A percentile compares a stretch with the other conserved stretches of the same genome.
These are phyloP conservation scores for Trichonephila clavipes DNA, from an alignment of 1,140 invertebrate species.

Conservation along the genomic window DNA sequence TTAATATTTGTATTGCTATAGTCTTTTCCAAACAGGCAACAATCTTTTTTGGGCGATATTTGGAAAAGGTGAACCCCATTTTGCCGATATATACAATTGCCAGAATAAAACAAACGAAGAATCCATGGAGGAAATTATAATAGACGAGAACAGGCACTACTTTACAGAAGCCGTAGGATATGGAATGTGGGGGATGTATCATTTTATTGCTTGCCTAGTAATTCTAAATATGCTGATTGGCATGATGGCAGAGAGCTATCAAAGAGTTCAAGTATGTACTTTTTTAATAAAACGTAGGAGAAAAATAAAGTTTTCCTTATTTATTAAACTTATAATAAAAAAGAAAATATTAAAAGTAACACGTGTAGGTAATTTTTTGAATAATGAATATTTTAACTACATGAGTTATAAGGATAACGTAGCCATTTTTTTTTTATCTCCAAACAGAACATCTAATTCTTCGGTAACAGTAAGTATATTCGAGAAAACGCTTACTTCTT, in stretches of 20 bases:
- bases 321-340: too few species aligned
- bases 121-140: slow-evolving; percentile 13
- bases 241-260: slow-evolving; percentile 88
- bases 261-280: slow-evolving; percentile 83
- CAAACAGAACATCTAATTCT: too few species aligned
- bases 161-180: slow-evolving; percentile 85
- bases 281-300: too few species aligned
- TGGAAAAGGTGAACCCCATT: slow-evolving; percentile 86
- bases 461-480: too few species aligned
- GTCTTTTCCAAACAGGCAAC: slow-evolving; percentile 84
- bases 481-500: too few species aligned
- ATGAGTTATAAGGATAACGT: too few species aligned
- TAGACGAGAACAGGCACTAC: slow-evolving; percentile 81
- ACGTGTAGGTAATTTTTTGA: too few species aligned
- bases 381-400: too few species aligned
- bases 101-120: slow-evolving; percentile 75
- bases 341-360: too few species aligned
- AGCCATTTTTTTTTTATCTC: too few species aligned
- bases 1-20: slow-evolving; percentile 79
- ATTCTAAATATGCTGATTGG: slow-evolving; percentile 89
- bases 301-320: too few species aligned
- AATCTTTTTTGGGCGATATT: slow-evolving; percentile 90
- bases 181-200: slow-evolving; percentile 85
- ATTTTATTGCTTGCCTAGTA: slow-evolving; percentile 86
- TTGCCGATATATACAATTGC: slow-evolving; percentile 83